Conservation (phyloP, 2,797 vertebrate species). For the Paedocypris micromegethes region DNA sequence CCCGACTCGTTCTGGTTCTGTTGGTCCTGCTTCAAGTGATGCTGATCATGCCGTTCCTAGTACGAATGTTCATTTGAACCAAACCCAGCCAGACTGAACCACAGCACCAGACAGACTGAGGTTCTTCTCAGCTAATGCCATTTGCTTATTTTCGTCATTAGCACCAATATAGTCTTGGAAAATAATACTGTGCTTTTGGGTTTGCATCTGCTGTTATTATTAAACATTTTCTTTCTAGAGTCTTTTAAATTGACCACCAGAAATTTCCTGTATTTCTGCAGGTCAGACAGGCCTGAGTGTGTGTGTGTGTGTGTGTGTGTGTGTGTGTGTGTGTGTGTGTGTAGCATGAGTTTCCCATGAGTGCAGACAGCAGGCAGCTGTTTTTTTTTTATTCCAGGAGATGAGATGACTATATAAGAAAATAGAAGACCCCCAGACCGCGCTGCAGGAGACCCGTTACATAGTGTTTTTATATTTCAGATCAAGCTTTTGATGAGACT, state of each 20-base stretch:
- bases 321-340: neutral
- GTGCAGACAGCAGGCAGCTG: conserved; percentile 31
- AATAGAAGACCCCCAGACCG: conserved; percentile 31
- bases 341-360: conserved; percentile 35
- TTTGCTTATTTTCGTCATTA: too few relatives aligned
- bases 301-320: too few relatives aligned
- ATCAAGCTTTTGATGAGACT: too few relatives aligned
- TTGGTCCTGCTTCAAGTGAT: neutral
- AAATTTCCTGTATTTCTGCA: too few relatives aligned
- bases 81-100: neutral
- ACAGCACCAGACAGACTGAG: neutral
- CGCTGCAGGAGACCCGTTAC: conserved; percentile 33
- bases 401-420: conserved; percentile 37
- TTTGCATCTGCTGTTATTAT: too few relatives aligned
- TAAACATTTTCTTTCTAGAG: too few relatives aligned
- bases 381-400: conserved; percentile 35
- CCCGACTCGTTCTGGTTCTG: conserved; percentile 23
- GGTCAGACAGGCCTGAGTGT: too few relatives aligned
- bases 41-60: neutral
- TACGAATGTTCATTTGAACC: neutral
- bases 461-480: conserved; percentile 34
- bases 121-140: too few relatives aligned
- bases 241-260: too few relatives aligned
- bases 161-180: too few relatives aligned
- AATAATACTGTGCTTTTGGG: too few relatives aligned